Evolutionary conservation across 2,888 invertebrate genomes (phyloP).

Genomic region (Tetropium fuscum): DNA sequence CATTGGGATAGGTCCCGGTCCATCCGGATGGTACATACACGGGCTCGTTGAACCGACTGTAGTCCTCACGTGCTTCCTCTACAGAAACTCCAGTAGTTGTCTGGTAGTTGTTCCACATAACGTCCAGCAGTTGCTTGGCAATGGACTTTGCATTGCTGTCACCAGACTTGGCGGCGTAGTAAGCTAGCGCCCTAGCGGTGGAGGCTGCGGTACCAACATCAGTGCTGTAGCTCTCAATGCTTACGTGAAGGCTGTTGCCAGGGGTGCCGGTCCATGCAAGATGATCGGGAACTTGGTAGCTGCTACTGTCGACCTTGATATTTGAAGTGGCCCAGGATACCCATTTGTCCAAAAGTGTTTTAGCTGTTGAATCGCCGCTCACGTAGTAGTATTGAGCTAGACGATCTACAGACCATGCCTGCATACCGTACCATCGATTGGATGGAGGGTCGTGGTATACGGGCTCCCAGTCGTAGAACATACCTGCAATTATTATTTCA

Average conservation of each 20-base stretch:
- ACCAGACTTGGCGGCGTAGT: conserved; percentile 46
- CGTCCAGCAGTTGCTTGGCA: conserved; percentile 45
- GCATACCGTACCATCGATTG: conserved; percentile 38
- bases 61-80: conserved; percentile 34
- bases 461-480: conserved; percentile 49
- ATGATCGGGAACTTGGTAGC: conserved; percentile 33
- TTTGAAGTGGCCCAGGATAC: conserved; percentile 40
- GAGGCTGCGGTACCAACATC: conserved; percentile 45
- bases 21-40: conserved; percentile 46
- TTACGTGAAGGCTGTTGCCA: conserved; percentile 36
- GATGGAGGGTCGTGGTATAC: conserved; percentile 34
- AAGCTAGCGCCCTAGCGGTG: conserved; percentile 44
- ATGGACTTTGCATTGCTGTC: conserved; percentile 36
- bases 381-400: conserved; percentile 49
- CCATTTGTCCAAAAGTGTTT: conserved; percentile 45
- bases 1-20: conserved; percentile 47
- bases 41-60: conserved; percentile 29
- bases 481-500: conserved; percentile 8
- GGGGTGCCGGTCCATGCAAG: conserved; percentile 42
- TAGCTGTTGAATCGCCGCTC: conserved; percentile 42
- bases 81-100: conserved; percentile 38
- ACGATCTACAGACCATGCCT: conserved; percentile 48
- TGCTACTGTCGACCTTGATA: conserved; percentile 32
- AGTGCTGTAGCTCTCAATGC: conserved; percentile 31
- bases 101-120: conserved; percentile 37